Evolutionary conservation across 2,113 vertebrate genomes (phyloP), one percentile per base, ranked within the genome.

Genomic region (Chlorodrepanis virens): DNA sequence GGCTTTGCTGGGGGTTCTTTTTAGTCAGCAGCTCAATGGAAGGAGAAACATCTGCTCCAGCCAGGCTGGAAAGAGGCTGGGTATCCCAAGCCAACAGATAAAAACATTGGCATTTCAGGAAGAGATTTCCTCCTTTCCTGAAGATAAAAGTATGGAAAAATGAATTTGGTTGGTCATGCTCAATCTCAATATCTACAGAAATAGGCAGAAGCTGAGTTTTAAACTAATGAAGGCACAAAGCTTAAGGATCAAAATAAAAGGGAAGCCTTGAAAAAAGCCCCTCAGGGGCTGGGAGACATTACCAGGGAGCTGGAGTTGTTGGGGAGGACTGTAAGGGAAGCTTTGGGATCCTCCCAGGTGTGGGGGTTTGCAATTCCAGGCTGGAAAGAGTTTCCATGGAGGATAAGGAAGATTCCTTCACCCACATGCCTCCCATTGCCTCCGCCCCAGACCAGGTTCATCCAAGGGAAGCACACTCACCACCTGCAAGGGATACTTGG

Each of bases 191-290:
- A 70, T 96, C 90, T 80, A 6, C 3, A 4, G 71, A 70, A 65
- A 64, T 3, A 39, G 33, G 59, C 69, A 60, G 28, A 52, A 71
- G 35, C 6, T 10, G 33, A 64, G 86, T 81, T 93, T 94, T 94
- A 87, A 93, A 91, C 77, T 91, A 89, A 95, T 28, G 67, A 95
- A 91, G 68, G 82, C 78, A 37, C 92, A 95, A 97, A 95, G 77
- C 78, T 96, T 78, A 94, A 96, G 92, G 78, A 94, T 56, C n/a
- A 87, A 91, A 95, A 89, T 78, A 65, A 90, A 87, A 88, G 24
- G 6, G 39, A 92, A 95, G 20, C 39, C 47, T 87, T 90, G 40
- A 44, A 85, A 86, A 93, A 65, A 82, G 16, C 12, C 39, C 37
- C 53, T 83, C 49, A 23, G 2, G 59, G 19, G 39, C 12, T 21